phyloP scores from a whole-genome alignment of 2,888 invertebrate genomes.

The Trachelus iudaicus region DNA sequence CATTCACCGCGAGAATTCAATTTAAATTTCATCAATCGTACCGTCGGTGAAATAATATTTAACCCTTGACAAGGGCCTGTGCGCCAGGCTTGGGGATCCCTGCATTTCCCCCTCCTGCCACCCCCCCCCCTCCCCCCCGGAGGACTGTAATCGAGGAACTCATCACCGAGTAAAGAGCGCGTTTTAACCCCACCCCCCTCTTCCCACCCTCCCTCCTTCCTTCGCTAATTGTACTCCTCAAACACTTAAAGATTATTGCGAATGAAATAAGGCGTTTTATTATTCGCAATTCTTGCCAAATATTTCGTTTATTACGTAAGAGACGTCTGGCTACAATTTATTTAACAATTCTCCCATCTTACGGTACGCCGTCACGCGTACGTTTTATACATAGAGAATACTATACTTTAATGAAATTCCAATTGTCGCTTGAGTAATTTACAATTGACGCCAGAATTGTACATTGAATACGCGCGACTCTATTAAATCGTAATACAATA shows the following conservation, averaged over 20 bases:
- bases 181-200: slow-evolving; percentile 17
- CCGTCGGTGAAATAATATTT: slow-evolving; percentile 19
- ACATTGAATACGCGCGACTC: background rate
- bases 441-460: background rate
- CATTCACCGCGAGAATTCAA: slow-evolving; percentile 17
- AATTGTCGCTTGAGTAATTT: background rate
- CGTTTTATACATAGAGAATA: background rate
- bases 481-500: background rate
- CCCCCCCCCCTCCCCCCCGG: slow-evolving; percentile 9
- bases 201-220: background rate
- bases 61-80: slow-evolving; percentile 16
- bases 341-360: background rate
- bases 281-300: slow-evolving; percentile 13
- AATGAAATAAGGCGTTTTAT: slow-evolving; percentile 16
- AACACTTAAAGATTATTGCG: slow-evolving; percentile 18
- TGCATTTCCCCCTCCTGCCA: slow-evolving; percentile 14
- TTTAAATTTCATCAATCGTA: slow-evolving; percentile 26
- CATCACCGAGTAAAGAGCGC: slow-evolving; percentile 30
- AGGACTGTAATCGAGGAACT: slow-evolving; percentile 29
- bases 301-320: background rate
- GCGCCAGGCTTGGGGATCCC: slow-evolving; percentile 2
- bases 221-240: slow-evolving; percentile 17
- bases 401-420: background rate
- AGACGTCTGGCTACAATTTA: too few relatives aligned
- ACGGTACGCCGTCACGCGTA: accelerated